Evolutionary conservation across 2,888 invertebrate species (phyloP).

Genomic region (Stramonita haemastoma): DNA sequence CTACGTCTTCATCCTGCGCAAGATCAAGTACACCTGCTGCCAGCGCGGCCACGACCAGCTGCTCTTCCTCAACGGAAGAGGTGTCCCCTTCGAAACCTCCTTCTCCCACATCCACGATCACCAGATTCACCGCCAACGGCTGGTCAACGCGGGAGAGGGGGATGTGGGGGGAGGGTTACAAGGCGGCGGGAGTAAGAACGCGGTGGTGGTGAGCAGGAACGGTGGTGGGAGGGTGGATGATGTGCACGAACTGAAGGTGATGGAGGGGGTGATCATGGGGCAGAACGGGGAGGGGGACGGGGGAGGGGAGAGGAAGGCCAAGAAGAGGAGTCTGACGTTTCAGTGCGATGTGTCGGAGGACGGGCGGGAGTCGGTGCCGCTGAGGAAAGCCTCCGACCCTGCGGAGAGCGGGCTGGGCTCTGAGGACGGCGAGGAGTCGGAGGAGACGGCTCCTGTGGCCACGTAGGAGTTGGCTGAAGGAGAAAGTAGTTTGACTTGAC

Average conservation of each 20-base stretch:
- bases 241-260: neutral
- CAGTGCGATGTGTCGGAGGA: neutral
- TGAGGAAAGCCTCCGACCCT: slow-evolving; percentile 43
- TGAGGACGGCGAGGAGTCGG: slow-evolving; percentile 23
- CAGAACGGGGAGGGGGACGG: neutral
- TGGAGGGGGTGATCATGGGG: neutral
- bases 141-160: neutral
- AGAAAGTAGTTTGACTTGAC: no score
- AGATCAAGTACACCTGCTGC: slow-evolving; percentile 39
- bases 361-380: slow-evolving; percentile 22
- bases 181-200: neutral
- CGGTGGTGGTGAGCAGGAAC: neutral
- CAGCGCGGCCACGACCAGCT: slow-evolving; percentile 29
- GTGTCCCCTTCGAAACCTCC: slow-evolving; percentile 22
- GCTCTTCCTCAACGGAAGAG: slow-evolving; percentile 29
- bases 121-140: neutral
- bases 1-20: slow-evolving; percentile 48
- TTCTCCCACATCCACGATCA: slow-evolving; percentile 20
- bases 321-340: neutral
- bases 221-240: neutral
- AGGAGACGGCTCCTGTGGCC: neutral
- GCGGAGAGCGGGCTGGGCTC: slow-evolving; percentile 44
- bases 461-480: neutral
- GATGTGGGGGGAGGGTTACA: neutral
- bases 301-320: neutral